These are phyloP conservation scores for Leptopilina clavipes DNA, from an alignment of 1,140 invertebrate genomes.

Conservation along the genomic window DNA sequence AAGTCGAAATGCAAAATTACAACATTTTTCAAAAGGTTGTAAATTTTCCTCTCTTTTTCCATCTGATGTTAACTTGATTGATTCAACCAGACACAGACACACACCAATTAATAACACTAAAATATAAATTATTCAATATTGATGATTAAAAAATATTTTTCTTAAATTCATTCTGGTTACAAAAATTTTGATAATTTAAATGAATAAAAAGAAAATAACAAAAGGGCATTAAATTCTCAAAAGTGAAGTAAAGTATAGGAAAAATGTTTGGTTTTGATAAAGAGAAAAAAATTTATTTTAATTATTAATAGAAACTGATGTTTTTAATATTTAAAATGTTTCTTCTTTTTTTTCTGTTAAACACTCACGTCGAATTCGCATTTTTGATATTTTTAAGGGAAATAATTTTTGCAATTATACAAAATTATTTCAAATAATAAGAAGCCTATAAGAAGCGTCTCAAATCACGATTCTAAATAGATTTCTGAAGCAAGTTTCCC, in stretches of 20 bases:
- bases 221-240: no score
- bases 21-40: not conserved
- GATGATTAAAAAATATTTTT: not conserved
- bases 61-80: not conserved
- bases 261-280: no score
- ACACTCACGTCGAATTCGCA: not conserved
- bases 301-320: no score
- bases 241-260: no score
- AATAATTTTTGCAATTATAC: not conserved
- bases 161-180: not conserved
- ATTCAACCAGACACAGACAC: not conserved
- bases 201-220: no score
- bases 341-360: not conserved
- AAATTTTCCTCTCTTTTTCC: not conserved
- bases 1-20: not conserved
- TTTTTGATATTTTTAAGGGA: not conserved
- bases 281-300: no score
- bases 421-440: not conserved
- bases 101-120: not conserved
- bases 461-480: not conserved
- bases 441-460: not conserved
- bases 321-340: not conserved
- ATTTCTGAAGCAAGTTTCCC: not conserved
- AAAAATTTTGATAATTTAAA: no score
- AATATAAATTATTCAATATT: not conserved